A percentile compares a stretch with the other conserved stretches of the same genome.
Evolutionary conservation across 2,888 invertebrate species (phyloP).

Genomic region (Sturmia bella): DNA sequence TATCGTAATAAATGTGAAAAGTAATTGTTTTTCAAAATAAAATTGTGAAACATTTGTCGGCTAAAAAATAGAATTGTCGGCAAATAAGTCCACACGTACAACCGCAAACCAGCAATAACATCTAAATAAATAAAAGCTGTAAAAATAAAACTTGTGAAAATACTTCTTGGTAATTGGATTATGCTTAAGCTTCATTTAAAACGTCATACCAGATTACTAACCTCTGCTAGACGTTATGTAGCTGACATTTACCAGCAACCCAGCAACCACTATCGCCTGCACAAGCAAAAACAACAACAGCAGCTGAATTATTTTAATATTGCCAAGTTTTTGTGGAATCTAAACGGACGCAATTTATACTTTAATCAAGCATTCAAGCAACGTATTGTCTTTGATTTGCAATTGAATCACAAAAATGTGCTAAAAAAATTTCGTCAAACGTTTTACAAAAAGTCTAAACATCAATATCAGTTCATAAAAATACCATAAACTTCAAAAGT

Average conservation of each 20-base stretch:
- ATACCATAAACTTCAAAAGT: slow-evolving; percentile 20
- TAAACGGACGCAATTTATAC: slow-evolving; percentile 61
- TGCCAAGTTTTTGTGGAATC: slow-evolving; percentile 30
- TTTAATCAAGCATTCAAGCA: slow-evolving; percentile 74
- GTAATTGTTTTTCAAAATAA: neutral
- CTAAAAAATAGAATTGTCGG: neutral
- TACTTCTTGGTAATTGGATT: slow-evolving; percentile 74
- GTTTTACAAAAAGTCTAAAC: slow-evolving; percentile 50
- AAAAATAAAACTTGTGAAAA: neutral
- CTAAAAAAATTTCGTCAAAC: slow-evolving; percentile 72
- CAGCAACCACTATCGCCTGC: slow-evolving; percentile 13
- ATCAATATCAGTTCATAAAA: slow-evolving; percentile 37
- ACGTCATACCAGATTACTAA: slow-evolving; percentile 54
- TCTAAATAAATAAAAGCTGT: neutral
- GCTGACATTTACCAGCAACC: slow-evolving; percentile 43
- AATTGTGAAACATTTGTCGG: neutral
- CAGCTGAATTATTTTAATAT: slow-evolving; percentile 3
- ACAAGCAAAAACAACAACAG: slow-evolving; percentile 13
- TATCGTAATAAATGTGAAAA: neutral
- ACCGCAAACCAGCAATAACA: neutral
- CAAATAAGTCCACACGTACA: slow-evolving; percentile 5
- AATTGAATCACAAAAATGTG: slow-evolving; percentile 77
- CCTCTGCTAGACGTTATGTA: slow-evolving; percentile 74
- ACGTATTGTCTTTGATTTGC: slow-evolving; percentile 74
- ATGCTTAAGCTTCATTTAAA: slow-evolving; percentile 77